phyloP scores from a whole-genome alignment of 2,888 invertebrate genomes.

The Ophion obscuratus region DNA sequence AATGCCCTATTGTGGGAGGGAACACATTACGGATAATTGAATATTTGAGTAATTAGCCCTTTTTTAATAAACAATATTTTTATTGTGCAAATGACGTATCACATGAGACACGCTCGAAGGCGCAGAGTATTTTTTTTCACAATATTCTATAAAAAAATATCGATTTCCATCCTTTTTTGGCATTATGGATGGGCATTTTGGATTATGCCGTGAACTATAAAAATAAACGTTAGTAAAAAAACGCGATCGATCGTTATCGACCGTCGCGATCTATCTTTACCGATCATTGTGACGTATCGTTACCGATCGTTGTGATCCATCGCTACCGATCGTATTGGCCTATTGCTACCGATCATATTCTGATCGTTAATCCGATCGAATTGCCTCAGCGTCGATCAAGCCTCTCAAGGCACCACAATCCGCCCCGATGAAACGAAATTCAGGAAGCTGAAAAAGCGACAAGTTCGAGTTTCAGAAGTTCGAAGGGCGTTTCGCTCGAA shows the following conservation, averaged over 20 bases:
- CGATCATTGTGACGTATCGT: too few species aligned
- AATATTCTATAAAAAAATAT: constrained; percentile 59
- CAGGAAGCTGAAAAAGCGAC: background rate
- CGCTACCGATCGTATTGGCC: background rate
- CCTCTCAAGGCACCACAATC: background rate
- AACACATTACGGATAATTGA: background rate
- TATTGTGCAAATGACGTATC: constrained; percentile 35
- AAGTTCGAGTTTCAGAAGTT: background rate
- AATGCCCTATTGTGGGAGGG: too few species aligned
- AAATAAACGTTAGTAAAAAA: constrained; percentile 21
- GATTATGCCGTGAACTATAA: constrained; percentile 30
- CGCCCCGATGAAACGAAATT: background rate
- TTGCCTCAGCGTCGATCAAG: background rate
- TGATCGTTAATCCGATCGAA: background rate
- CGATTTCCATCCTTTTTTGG: constrained; percentile 10
- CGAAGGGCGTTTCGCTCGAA: background rate
- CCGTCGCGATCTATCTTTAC: background rate
- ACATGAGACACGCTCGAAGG: constrained; percentile 23
- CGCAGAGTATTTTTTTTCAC: constrained; percentile 22
- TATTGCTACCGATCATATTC: background rate
- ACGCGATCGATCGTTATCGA: background rate
- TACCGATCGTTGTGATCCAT: too few species aligned
- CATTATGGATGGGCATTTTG: background rate
- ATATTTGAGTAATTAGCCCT: background rate
- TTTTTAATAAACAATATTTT: constrained; percentile 27